phyloP scores from a whole-genome alignment of 1,140 invertebrate species.

The Drosophila biarmipes region DNA sequence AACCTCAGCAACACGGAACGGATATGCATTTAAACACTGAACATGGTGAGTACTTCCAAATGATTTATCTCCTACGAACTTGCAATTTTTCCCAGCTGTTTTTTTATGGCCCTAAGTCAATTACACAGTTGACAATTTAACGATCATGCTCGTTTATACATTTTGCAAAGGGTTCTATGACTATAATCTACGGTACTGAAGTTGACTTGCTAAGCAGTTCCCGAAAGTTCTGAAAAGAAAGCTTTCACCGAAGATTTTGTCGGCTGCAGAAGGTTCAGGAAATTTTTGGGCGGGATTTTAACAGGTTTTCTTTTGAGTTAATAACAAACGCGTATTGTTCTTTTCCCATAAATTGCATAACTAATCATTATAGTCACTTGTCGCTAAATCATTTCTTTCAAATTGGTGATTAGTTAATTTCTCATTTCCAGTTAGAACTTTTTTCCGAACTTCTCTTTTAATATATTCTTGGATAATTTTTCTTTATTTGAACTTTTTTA shows the following conservation, averaged over 20 bases:
- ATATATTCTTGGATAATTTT: constrained; percentile 46
- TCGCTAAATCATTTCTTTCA: constrained; percentile 25
- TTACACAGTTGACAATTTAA: constrained; percentile 5
- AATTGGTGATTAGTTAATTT: constrained; percentile 38
- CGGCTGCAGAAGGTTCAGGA: constrained; percentile 2
- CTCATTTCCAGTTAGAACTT: constrained; percentile 33
- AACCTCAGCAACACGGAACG: constrained; percentile 50
- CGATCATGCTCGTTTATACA: neutral
- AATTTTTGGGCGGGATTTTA: constrained; percentile 3
- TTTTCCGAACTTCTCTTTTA: constrained; percentile 25
- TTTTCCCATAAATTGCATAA: constrained; percentile 12
- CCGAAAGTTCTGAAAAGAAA: constrained; percentile 58
- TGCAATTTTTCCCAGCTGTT: neutral
- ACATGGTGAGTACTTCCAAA: constrained; percentile 55
- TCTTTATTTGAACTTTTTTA: constrained; percentile 43
- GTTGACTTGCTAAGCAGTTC: constrained; percentile 11
- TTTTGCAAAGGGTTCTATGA: constrained; percentile 6
- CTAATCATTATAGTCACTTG: constrained; percentile 7
- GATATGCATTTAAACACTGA: constrained; percentile 76
- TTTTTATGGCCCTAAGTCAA: constrained; percentile 10
- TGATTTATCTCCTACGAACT: constrained; percentile 29
- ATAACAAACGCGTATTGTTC: neutral
- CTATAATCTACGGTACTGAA: neutral
- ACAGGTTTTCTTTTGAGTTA: neutral
- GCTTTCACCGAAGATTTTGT: constrained; percentile 28